Evolutionary conservation across 2,888 invertebrate species (phyloP).

Genomic region (Cephus sareptanus): DNA sequence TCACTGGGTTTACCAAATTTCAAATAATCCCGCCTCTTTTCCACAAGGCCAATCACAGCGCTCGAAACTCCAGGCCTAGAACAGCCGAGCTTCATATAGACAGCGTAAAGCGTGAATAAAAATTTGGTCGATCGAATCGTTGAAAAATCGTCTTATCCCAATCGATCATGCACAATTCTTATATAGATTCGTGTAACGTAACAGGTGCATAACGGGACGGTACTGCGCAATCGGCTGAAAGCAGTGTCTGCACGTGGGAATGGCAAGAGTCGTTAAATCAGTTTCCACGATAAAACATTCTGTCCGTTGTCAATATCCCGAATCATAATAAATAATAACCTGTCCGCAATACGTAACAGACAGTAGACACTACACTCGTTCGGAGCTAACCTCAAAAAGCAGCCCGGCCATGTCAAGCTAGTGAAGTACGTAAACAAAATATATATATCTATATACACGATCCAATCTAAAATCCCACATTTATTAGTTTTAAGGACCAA

Average conservation of each 20-base stretch:
- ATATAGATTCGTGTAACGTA: neutral
- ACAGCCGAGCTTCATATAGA: no score
- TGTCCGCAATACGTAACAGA: neutral
- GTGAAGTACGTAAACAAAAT: slow-evolving; percentile 9
- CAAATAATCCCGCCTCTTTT: neutral
- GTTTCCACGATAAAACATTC: neutral
- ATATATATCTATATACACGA: slow-evolving; percentile 7
- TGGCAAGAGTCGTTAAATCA: neutral
- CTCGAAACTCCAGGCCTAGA: no score
- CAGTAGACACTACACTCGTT: neutral
- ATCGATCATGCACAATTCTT: neutral
- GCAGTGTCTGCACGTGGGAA: neutral
- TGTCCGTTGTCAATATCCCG: neutral
- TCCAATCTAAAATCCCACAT: neutral
- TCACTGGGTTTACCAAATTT: neutral
- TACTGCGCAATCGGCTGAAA: neutral
- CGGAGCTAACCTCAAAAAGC: neutral
- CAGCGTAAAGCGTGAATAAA: neutral
- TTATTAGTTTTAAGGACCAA: neutral
- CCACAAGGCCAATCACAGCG: no score
- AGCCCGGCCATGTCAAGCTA: neutral
- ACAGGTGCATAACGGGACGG: neutral
- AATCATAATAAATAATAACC: neutral
- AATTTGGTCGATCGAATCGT: neutral
- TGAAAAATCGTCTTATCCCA: neutral